phyloP scores from a whole-genome alignment of 2,113 vertebrate genomes.

The Syngnathus floridae region DNA sequence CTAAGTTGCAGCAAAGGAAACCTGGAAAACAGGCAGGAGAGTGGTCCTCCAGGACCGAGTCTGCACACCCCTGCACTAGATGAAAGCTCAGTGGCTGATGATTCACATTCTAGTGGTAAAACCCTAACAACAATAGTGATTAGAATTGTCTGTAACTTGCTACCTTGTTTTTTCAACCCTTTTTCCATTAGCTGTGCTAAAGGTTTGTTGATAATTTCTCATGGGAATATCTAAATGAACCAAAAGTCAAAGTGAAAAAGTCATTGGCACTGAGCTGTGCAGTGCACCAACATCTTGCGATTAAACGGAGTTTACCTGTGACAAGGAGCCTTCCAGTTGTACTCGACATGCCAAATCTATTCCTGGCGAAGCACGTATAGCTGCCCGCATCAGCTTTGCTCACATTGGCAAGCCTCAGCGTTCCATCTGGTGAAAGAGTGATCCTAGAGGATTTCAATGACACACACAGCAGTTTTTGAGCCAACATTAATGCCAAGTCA shows the following conservation, averaged over 20 bases:
- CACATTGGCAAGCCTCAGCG: slow-evolving; percentile 79
- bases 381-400: slow-evolving; percentile 81
- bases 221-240: background rate
- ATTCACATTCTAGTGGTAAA: background rate
- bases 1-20: too few species aligned
- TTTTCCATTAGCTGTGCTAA: background rate
- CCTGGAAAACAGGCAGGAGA: too few species aligned
- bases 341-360: slow-evolving; percentile 84
- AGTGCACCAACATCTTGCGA: slow-evolving; percentile 8
- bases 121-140: background rate
- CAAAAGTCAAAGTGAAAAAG: background rate
- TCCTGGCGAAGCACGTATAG: slow-evolving; percentile 83
- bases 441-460: slow-evolving; percentile 62
- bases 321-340: slow-evolving; percentile 80
- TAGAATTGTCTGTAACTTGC: too few species aligned
- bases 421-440: slow-evolving; percentile 76
- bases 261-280: background rate
- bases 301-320: slow-evolving; percentile 72
- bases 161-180: background rate
- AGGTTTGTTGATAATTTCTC: background rate
- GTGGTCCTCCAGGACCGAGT: too few species aligned
- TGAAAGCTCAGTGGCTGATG: background rate
- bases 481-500: slow-evolving; percentile 2
- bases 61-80: too few species aligned
- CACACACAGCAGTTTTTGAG: slow-evolving; percentile 20